phyloP scores from a whole-genome alignment of 2,113 vertebrate genomes.

The Nothocercus nigrocapillus region DNA sequence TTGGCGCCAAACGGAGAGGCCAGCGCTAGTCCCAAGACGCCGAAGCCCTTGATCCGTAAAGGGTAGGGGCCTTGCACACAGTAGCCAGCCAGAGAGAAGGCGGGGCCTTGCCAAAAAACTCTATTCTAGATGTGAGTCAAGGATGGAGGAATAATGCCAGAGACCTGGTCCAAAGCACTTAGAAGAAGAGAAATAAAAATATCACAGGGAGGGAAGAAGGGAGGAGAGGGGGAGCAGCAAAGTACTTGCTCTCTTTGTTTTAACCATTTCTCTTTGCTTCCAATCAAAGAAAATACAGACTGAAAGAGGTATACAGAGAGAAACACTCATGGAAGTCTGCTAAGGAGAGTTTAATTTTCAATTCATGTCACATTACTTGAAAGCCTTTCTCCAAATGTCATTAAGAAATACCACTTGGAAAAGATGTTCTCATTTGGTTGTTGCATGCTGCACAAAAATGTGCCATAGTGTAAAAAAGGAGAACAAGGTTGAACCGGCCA shows the following conservation, averaged over 20 bases:
- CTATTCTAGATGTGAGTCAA: constrained; percentile 16
- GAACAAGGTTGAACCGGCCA: neutral
- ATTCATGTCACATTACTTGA: neutral
- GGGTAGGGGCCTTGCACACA: constrained; percentile 1
- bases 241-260: neutral
- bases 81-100: constrained; percentile 13
- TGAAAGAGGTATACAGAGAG: neutral
- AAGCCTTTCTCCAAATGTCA: constrained; percentile 18
- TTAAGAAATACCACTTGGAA: constrained; percentile 52
- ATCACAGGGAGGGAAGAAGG: neutral
- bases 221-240: neutral
- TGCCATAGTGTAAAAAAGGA: constrained; percentile 39
- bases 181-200: constrained; percentile 36
- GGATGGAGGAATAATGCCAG: neutral
- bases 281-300: neutral
- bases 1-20: constrained; percentile 12
- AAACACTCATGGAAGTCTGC: neutral
- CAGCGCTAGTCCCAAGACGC: neutral
- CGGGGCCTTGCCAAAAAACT: neutral
- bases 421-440: constrained; percentile 23
- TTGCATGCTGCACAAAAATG: constrained; percentile 29
- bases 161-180: constrained; percentile 22
- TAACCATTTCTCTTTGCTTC: neutral
- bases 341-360: constrained; percentile 14
- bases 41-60: neutral